Evolutionary conservation across 2,797 vertebrate genomes (phyloP).

Genomic region (Geotrypetes seraphini): DNA sequence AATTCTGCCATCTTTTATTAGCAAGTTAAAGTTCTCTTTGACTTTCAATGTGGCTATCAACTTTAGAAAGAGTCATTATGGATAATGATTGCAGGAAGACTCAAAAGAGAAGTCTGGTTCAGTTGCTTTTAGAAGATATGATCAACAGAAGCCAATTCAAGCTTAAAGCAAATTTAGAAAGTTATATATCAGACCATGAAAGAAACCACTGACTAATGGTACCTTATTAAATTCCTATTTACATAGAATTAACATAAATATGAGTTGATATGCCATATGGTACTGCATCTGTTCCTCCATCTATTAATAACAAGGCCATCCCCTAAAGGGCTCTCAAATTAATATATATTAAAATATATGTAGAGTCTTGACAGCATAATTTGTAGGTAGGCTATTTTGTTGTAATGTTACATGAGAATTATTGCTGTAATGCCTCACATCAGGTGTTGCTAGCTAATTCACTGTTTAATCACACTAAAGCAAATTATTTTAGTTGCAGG

Average conservation of each 20-base stretch:
- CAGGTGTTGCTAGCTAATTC: constrained; percentile 18
- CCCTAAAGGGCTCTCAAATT: constrained; percentile 53
- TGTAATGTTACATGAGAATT: constrained; percentile 7
- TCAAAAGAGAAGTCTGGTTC: not conserved
- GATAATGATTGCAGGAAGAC: accelerated
- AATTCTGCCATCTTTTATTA: not conserved
- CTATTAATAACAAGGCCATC: constrained; percentile 58
- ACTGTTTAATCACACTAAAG: too few relatives aligned
- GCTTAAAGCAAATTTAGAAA: constrained; percentile 21
- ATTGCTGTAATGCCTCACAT: constrained; percentile 5
- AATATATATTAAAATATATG: constrained; percentile 45
- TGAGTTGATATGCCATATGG: constrained; percentile 62
- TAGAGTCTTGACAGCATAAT: constrained; percentile 34
- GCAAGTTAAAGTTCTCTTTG: not conserved
- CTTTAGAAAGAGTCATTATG: not conserved
- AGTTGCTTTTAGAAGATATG: not conserved
- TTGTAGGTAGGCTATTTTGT: constrained; percentile 26
- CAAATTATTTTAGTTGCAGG: too few relatives aligned
- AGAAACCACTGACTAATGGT: constrained; percentile 53
- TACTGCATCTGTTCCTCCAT: constrained; percentile 52
- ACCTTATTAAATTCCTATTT: constrained; percentile 66
- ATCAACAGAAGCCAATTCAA: constrained; percentile 8
- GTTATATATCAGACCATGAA: constrained; percentile 38
- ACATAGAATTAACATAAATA: constrained; percentile 68
- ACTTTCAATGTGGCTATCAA: not conserved